Evolutionary conservation across 2,888 invertebrate species (phyloP).

Genomic region (Anorthoa munda): DNA sequence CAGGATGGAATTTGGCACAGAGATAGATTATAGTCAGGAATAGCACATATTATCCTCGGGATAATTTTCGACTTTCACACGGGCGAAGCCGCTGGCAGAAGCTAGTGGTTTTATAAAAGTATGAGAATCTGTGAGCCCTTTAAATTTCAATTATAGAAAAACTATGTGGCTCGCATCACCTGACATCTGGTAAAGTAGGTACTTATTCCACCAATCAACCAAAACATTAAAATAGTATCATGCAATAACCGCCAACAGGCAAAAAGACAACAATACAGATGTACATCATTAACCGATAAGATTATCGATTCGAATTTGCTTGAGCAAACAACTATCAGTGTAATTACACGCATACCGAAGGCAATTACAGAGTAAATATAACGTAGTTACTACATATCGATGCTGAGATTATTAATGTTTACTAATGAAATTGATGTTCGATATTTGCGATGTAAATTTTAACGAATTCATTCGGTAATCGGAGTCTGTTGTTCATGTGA

Average conservation of each 20-base stretch:
- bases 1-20: too few species aligned
- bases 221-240: neutral
- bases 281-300: constrained; percentile 42
- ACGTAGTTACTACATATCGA: constrained; percentile 70
- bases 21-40: too few species aligned
- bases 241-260: neutral
- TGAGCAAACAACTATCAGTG: constrained; percentile 69
- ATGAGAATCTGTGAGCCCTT: too few species aligned
- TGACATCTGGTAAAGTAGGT: too few species aligned
- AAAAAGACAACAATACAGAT: constrained; percentile 35
- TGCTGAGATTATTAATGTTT: constrained; percentile 75
- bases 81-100: too few species aligned
- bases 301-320: constrained; percentile 63
- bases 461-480: constrained; percentile 60
- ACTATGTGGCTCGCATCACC: neutral
- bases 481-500: constrained; percentile 47
- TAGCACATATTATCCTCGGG: too few species aligned
- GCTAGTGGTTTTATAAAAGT: too few species aligned
- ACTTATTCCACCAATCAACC: neutral
- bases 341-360: constrained; percentile 73
- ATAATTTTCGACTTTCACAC: too few species aligned
- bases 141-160: too few species aligned
- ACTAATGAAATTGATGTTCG: constrained; percentile 75
- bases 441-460: constrained; percentile 72
- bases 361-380: constrained; percentile 74